phyloP scores from a whole-genome alignment of 2,888 invertebrate genomes.

The Drosophila setosimentum region DNA sequence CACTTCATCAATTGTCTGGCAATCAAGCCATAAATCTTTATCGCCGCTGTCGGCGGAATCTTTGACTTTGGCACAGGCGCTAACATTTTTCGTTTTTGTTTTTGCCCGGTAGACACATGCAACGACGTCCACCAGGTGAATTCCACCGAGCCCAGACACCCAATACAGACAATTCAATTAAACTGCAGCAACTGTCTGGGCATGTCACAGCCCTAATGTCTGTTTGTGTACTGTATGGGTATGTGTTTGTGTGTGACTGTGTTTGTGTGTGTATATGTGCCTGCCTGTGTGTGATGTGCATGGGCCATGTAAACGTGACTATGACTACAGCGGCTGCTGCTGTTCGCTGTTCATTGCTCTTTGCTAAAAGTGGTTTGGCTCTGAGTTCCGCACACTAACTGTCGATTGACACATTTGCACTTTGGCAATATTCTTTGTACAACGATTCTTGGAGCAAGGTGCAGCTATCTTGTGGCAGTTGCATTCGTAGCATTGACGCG shows the following conservation, averaged over 20 bases:
- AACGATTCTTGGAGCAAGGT: constrained; percentile 32
- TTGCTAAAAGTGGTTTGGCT: constrained; percentile 17
- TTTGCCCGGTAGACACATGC: constrained; percentile 26
- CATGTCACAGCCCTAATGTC: constrained; percentile 13
- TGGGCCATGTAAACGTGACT: constrained; percentile 72
- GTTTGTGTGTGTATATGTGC: constrained; percentile 19
- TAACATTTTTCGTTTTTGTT: constrained; percentile 11
- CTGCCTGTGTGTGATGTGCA: constrained; percentile 25
- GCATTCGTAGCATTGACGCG: constrained; percentile 17
- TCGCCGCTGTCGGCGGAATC: constrained; percentile 38
- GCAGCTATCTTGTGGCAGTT: constrained; percentile 36
- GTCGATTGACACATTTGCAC: constrained; percentile 79
- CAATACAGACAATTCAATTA: constrained; percentile 70
- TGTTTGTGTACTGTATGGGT: constrained; percentile 12
- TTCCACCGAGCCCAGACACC: constrained; percentile 4
- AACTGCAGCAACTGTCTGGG: constrained; percentile 59
- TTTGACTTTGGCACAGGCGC: constrained; percentile 41
- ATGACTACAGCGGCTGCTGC: constrained; percentile 45
- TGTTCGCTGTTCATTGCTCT: not conserved
- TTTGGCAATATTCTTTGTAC: constrained; percentile 65
- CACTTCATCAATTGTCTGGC: constrained; percentile 35
- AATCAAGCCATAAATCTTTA: constrained; percentile 65
- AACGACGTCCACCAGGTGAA: constrained; percentile 22
- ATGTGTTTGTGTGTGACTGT: constrained; percentile 17
- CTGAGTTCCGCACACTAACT: constrained; percentile 58